Base-by-base conservation (phyloP, 2,113 vertebrate genomes). In the Aspiorhynchus laticeps region DNA sequence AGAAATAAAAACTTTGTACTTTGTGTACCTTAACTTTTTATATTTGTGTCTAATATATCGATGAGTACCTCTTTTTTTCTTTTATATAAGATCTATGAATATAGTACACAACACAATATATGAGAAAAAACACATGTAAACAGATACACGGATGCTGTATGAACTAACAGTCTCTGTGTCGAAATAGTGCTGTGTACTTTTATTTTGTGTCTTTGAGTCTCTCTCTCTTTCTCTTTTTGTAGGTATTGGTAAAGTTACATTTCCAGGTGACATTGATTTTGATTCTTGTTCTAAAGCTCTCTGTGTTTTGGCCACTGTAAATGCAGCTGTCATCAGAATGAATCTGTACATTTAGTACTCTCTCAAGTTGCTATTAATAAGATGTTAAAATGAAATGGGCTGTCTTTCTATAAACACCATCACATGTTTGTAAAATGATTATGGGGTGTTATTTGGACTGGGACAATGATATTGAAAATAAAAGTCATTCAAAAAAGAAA, bases 341-440 rank as follows among this genome's bases (percentile, higher is more conserved):
- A 94, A 94, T 96, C 93, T 97, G 95, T 97, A 95, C 96, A 96
- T 96, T 97, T 96, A 97, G 94, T 97, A 97, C 95, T 96, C 95
- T 84, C 67, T 96, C 95, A 96, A 96, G 95, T 97, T 97, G 96
- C 95, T 97, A 96, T 96, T 96, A 97, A 97, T 95, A 95, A 95
- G 95, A 94, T 93, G 94, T 95, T 94, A 95, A 94, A 84, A 94
- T 91, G 91, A 93, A 90, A 92, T 31, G 69, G 88, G 90, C 78
- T 71, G 84, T 89, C 82, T 92, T 87, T 90, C 84, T 89, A 86
- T 84, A 88, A 88, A 90, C 46, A 88, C 88, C 87, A 90, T 86
- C 46, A 78, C 86, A 87, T 87, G 63, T 92, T 94, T 93, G 89
- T 92, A 88, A 90, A 83, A 78, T 80, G 89, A 90, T 80, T 85